Base-by-base conservation (phyloP, 2,113 vertebrate species). In the Zonotrichia leucophrys region DNA sequence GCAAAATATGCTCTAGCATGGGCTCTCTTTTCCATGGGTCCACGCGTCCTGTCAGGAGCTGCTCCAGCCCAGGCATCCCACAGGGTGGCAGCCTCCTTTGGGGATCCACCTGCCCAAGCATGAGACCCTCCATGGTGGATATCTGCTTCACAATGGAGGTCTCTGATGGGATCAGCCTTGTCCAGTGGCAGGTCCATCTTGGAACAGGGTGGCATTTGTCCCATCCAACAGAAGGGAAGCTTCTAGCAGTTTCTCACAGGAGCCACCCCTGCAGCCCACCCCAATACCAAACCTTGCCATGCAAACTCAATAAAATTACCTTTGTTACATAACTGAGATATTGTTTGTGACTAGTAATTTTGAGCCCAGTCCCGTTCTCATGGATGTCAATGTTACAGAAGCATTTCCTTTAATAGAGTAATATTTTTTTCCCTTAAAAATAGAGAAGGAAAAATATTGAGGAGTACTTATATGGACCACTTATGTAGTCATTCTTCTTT, bases 131-230 rank as follows among this genome's bases (percentile, higher is more conserved):
- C 10, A 11, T 20, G 42, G 19, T 58, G 60, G 10, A 24, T 7
- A 24, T 56, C 20, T 66, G 42, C 35, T 75, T 30, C 35, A n/a
- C 30, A 41, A 0, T 21, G 20, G 24, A 35, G 8, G 12, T 30
- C 12, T 58, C 30, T 35, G 35, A 21, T 25, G 42, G 8, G 42
- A 31, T 58, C 50, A 58, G 42, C 60, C 60, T 75, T 75, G 20
- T 7, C 20, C 31, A 41, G 8, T 8, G 15, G 15, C 12, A 12
- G 10, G 23, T 16, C 41, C 41, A 9, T 12, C 35, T 30, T 49
- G 35, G 42, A 67, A 25, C 2, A 0, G 0, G 12, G 8, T 25
- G 42, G 13, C 30, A 25, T 13, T 7, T 20, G 16, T 30, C 7
- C 25, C 35, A 58, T 35, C 30, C 30, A 75, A 49, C 10, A 20